Conservation (phyloP, 2,797 vertebrate genomes). For the Poecilia picta region DNA sequence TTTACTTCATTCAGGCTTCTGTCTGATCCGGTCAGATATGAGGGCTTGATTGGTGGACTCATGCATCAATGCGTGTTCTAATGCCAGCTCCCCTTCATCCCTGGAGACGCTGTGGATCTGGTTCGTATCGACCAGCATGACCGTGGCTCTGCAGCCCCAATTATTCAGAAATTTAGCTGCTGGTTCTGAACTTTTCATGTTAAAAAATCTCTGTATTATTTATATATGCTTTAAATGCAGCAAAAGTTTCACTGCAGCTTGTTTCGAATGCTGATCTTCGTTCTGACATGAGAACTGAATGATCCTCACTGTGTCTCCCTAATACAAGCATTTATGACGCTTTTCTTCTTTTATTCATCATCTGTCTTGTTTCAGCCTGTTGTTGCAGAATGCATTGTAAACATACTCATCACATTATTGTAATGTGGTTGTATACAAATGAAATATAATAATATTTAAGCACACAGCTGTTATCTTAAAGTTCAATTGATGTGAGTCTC, state of each 20-base stretch:
- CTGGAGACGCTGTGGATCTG: neutral
- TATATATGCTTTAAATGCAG: neutral
- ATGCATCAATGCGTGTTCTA: neutral
- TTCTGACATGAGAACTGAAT: neutral
- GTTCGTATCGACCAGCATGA: neutral
- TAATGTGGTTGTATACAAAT: too few species aligned
- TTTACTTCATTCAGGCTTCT: neutral
- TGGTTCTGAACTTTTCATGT: neutral
- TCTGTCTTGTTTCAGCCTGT: neutral
- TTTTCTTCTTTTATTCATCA: neutral
- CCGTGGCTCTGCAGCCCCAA: neutral
- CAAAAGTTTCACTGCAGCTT: neutral
- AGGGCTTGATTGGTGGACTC: conserved; percentile 4
- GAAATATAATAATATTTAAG: too few species aligned
- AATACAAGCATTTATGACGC: neutral
- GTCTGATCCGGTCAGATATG: neutral
- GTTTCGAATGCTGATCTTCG: neutral
- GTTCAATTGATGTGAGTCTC: too few species aligned
- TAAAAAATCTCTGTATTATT: neutral
- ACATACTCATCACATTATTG: too few species aligned
- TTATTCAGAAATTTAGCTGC: neutral
- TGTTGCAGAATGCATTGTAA: too few species aligned
- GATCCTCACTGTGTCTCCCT: neutral
- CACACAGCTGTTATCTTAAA: too few species aligned
- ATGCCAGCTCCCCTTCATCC: neutral